Conservation (phyloP, 2,888 invertebrate species). For the Bembecia ichneumoniformis region DNA sequence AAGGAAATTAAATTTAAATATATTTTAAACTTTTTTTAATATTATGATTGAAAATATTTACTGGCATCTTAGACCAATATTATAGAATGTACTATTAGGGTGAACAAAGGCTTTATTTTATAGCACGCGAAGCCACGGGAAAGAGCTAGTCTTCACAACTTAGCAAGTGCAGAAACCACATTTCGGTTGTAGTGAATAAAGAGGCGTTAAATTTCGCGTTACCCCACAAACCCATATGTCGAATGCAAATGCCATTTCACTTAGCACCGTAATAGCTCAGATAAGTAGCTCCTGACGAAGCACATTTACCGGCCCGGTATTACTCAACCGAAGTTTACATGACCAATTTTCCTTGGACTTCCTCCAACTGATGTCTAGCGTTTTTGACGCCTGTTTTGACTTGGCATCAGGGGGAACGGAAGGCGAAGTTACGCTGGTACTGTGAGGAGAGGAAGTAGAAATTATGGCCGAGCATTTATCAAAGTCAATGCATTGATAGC, state of each 20-base stretch:
- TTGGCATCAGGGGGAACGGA: neutral
- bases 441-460: conserved; percentile 21
- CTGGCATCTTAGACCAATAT: no score
- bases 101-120: no score
- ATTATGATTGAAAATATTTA: no score
- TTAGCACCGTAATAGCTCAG: conserved; percentile 48
- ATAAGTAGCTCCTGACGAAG: conserved; percentile 57
- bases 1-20: no score
- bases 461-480: conserved; percentile 55
- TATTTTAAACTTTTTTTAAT: no score
- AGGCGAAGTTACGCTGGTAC: neutral
- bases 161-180: no score
- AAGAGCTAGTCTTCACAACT: no score
- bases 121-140: no score
- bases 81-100: no score
- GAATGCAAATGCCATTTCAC: conserved; percentile 21
- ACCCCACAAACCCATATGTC: neutral
- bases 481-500: conserved; percentile 44
- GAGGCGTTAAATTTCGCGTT: neutral
- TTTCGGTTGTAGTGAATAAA: no score
- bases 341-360: conserved; percentile 26
- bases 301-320: conserved; percentile 49
- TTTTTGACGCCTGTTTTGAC: neutral
- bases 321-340: conserved; percentile 40
- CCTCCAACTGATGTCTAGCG: conserved; percentile 3